Evolutionary conservation across 2,888 invertebrate genomes (phyloP).

Genomic region (Tetropium fuscum): DNA sequence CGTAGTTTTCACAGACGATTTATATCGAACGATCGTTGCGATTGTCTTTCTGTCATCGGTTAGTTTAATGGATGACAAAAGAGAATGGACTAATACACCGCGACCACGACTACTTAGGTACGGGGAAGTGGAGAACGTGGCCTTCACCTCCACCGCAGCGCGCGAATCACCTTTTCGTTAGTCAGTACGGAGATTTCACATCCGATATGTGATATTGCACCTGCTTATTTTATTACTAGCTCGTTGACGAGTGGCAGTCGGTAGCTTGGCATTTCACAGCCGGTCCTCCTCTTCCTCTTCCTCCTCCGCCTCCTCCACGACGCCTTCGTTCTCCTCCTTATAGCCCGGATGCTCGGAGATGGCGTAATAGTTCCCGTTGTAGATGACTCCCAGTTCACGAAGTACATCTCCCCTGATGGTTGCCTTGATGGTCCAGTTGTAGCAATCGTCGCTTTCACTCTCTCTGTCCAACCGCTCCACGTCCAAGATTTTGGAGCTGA

Average conservation of each 20-base stretch:
- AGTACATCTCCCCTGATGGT: constrained; percentile 92
- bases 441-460: constrained; percentile 92
- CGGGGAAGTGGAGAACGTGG: constrained; percentile 20
- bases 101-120: constrained; percentile 25
- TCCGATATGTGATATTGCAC: constrained; percentile 63
- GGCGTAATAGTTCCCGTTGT: constrained; percentile 95
- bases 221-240: constrained; percentile 56
- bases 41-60: constrained; percentile 37
- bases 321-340: constrained; percentile 90
- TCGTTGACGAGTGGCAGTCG: constrained; percentile 54
- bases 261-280: constrained; percentile 58
- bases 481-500: constrained; percentile 93
- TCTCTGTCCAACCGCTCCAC: constrained; percentile 93
- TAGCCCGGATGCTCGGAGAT: constrained; percentile 96
- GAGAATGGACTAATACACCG: not conserved
- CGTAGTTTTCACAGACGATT: constrained; percentile 42
- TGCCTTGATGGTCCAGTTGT: constrained; percentile 97
- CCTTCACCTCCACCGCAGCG: constrained; percentile 31
- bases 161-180: constrained; percentile 34
- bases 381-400: constrained; percentile 92
- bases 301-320: constrained; percentile 85
- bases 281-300: constrained; percentile 82
- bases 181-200: constrained; percentile 52
- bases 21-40: constrained; percentile 47
- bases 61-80: constrained; percentile 7